Percentiles rank a stretch among this genome's conserved stretches.
These are phyloP conservation scores for Pagetopsis macropterus DNA, from an alignment of 2,797 vertebrate genomes.

Conservation along the genomic window DNA sequence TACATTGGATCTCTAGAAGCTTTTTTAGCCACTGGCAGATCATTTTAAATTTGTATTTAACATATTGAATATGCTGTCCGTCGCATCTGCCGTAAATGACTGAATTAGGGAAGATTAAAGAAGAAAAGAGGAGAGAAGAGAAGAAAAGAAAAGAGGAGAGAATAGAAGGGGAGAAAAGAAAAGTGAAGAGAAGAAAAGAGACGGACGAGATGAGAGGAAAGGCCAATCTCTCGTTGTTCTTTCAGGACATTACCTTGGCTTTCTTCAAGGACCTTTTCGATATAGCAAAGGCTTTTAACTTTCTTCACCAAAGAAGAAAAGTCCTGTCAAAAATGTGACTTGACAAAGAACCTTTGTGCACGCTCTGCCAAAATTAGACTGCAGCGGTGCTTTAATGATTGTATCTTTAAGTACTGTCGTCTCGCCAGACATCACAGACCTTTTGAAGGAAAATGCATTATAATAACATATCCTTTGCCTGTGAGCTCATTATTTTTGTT, in stretches of 20 bases:
- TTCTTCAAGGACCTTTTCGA: conserved; percentile 38
- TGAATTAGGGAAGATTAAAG: conserved; percentile 11
- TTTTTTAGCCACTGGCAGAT: conserved; percentile 37
- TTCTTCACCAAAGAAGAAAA: conserved; percentile 42
- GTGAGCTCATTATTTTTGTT: conserved; percentile 53
- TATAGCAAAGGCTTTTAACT: conserved; percentile 17
- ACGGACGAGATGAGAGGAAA: not conserved
- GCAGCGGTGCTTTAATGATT: conserved; percentile 46
- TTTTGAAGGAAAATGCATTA: conserved; percentile 43
- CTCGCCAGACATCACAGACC: conserved; percentile 32
- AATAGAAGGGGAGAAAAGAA: not conserved
- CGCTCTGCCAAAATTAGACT: conserved; percentile 41
- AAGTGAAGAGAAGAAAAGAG: conserved; percentile 1
- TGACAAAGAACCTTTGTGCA: conserved; percentile 42
- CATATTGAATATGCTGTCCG: conserved; percentile 24
- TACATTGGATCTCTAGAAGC: conserved; percentile 39
- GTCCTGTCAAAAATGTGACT: conserved; percentile 37
- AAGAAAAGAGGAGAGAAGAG: conserved; percentile 14
- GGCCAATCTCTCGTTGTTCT: conserved; percentile 34
- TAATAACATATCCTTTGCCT: conserved; percentile 30
- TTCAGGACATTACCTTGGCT: conserved; percentile 44
- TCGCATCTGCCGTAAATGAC: conserved; percentile 17
- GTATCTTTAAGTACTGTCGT: conserved; percentile 38
- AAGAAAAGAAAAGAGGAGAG: not conserved
- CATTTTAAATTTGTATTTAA: conserved; percentile 48